Base-by-base conservation (phyloP, 2,888 invertebrate species). In the Melieria picta region DNA sequence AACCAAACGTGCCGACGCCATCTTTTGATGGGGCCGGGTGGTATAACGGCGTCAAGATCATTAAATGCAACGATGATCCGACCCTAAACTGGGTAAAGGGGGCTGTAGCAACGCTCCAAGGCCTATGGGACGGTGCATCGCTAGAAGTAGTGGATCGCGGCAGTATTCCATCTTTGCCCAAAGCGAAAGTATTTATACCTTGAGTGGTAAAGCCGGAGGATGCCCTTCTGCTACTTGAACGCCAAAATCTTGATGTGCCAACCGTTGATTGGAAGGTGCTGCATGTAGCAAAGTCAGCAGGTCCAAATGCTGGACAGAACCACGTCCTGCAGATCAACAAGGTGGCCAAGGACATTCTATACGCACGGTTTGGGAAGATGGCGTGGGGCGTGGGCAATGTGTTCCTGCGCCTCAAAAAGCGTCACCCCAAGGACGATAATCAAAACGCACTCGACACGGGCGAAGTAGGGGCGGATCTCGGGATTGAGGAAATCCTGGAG, bases 151-250 rank as follows among this genome's bases (percentile, higher is more conserved):
- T 67, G 60, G 42, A 60, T 13, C 13, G 43, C 11, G 30, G 6
- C 9, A 55, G 30, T 43, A 60, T 67, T 13, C 56, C 55, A 5
- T 11, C 45, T 11, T 52, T 67, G n/a, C 43, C 67, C 1, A 50
- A 67, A 42, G 60, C 50, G 13, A 60, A 60, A 50, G 67, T 67
- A 48, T 63, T 48, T 16, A 48, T 63, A 10, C 16, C 16, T 9
- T 3, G 63, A 30, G 63, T 63, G 48, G 48, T 48, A 48, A 60
- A 60, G 43, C 5, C 42, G 52, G 45, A 50, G 7, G 13, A 61
- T 11, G 48, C 42, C 13, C 7, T n/a, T 10, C 61, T 68, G 11
- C 50, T 50, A 11, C 50, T 50, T 10, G 1, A 50, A 50, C 1
- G 50, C 7, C 50, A 50, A 50, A 50, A 50, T 50, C 50, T 11